A percentile compares a stretch with the other conserved stretches of the same genome.
Evolutionary conservation across 1,140 invertebrate genomes (phyloP).

Genomic region (Pseudomyrmex dendroicus): DNA sequence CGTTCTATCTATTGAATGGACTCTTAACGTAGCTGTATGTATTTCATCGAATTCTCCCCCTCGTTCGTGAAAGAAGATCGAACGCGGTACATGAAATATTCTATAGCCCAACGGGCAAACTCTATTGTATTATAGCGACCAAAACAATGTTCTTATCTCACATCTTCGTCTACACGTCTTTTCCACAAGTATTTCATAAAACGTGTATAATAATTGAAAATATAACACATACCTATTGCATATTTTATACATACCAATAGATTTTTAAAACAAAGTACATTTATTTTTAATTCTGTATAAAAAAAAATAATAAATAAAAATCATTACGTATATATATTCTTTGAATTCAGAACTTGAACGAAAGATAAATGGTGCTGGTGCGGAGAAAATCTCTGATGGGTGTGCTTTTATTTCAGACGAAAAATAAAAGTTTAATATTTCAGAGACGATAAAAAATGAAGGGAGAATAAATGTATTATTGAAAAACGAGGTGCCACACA

Average conservation of each 20-base stretch:
- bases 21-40: background rate
- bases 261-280: background rate
- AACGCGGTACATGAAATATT: background rate
- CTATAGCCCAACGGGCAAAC: too few species aligned
- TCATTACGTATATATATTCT: background rate
- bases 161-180: too few species aligned
- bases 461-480: background rate
- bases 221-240: too few species aligned
- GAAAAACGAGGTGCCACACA: constrained; percentile 1
- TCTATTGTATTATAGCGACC: too few species aligned
- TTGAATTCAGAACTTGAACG: background rate
- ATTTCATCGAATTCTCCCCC: background rate
- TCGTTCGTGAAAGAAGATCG: background rate
- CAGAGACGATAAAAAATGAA: background rate
- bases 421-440: constrained; percentile 7
- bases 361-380: constrained; percentile 28
- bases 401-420: constrained; percentile 19
- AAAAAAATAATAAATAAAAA: background rate
- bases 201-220: too few species aligned
- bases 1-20: constrained; percentile 6
- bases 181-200: too few species aligned
- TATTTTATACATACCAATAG: constrained; percentile 1
- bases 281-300: too few species aligned
- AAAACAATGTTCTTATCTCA: too few species aligned
- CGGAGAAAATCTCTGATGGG: constrained; percentile 14